A percentile compares a stretch with the other conserved stretches of the same genome.
Conservation (phyloP, 2,797 vertebrate genomes). For the Typhlichthys eigenmanni region DNA sequence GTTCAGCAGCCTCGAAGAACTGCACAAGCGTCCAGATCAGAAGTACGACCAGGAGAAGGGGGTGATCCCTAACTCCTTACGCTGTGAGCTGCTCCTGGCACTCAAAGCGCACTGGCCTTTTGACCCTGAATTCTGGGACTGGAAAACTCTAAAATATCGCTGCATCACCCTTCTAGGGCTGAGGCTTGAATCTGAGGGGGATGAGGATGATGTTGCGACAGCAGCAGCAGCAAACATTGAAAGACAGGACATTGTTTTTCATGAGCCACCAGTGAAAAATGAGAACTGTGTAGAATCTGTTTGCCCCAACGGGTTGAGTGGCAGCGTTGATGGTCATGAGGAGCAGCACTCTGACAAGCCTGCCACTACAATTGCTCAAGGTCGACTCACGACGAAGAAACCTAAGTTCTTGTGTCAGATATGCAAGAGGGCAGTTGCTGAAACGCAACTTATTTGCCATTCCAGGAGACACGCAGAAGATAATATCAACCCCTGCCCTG, state of each 20-base stretch:
- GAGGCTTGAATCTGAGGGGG: constrained; percentile 83
- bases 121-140: constrained; percentile 99
- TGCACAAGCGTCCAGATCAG: constrained; percentile 92
- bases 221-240: constrained; percentile 13
- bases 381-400: constrained; percentile 68
- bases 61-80: constrained; percentile 92
- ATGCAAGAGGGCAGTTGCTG: constrained; percentile 88
- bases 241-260: constrained; percentile 71
- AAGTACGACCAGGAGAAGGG: constrained; percentile 92
- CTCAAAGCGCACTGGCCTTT: constrained; percentile 97
- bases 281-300: constrained; percentile 43
- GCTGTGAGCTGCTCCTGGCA: constrained; percentile 92
- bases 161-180: constrained; percentile 88
- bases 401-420: constrained; percentile 90
- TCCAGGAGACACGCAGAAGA: constrained; percentile 91
- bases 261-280: constrained; percentile 55
- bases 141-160: constrained; percentile 94
- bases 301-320: constrained; percentile 46
- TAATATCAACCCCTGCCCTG: constrained; percentile 84
- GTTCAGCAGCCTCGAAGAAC: constrained; percentile 86
- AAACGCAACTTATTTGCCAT: constrained; percentile 88
- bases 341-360: constrained; percentile 24
- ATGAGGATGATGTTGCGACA: constrained; percentile 61
- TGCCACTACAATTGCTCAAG: constrained; percentile 20
- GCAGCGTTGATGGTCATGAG: constrained; percentile 34